Evolutionary conservation across 2,888 invertebrate species (phyloP).

Genomic region (Mellilla xanthometata): DNA sequence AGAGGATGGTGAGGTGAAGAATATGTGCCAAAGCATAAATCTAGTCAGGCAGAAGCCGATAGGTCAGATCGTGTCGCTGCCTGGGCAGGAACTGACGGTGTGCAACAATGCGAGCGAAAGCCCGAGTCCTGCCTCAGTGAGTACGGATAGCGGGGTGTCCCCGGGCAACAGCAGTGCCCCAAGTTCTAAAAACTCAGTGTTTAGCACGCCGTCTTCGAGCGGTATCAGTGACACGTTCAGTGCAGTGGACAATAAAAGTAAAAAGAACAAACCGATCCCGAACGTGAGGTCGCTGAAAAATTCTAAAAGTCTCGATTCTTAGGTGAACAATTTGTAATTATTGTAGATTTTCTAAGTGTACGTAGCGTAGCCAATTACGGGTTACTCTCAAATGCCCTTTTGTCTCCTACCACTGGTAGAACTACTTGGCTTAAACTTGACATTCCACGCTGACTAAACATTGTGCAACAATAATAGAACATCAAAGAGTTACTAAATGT

Average conservation of each 20-base stretch:
- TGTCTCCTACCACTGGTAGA: too few relatives aligned
- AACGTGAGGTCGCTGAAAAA: constrained; percentile 66
- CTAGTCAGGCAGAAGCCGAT: constrained; percentile 78
- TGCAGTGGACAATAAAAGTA: constrained; percentile 56
- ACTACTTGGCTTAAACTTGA: too few relatives aligned
- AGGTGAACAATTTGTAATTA: constrained; percentile 69
- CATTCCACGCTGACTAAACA: too few relatives aligned
- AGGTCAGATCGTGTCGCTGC: constrained; percentile 73
- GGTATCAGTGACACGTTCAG: constrained; percentile 47
- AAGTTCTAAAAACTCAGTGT: constrained; percentile 64
- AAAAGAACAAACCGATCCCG: constrained; percentile 62
- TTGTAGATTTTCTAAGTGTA: constrained; percentile 81
- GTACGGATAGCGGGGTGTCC: constrained; percentile 73
- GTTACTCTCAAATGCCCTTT: constrained; percentile 24
- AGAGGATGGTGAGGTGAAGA: constrained; percentile 61
- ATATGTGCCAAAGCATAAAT: constrained; percentile 80
- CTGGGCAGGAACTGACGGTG: constrained; percentile 73
- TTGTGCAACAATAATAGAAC: too few relatives aligned
- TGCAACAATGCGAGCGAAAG: constrained; percentile 70
- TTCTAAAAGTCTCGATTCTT: constrained; percentile 78
- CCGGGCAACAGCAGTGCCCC: constrained; percentile 72
- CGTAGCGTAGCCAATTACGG: constrained; percentile 61
- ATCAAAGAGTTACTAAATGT: too few relatives aligned
- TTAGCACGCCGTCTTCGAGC: constrained; percentile 48
- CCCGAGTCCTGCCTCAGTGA: constrained; percentile 71